These are phyloP conservation scores for Phataginus tetradactyla DNA, from an alignment of 2,797 vertebrate species.

Conservation along the genomic window DNA sequence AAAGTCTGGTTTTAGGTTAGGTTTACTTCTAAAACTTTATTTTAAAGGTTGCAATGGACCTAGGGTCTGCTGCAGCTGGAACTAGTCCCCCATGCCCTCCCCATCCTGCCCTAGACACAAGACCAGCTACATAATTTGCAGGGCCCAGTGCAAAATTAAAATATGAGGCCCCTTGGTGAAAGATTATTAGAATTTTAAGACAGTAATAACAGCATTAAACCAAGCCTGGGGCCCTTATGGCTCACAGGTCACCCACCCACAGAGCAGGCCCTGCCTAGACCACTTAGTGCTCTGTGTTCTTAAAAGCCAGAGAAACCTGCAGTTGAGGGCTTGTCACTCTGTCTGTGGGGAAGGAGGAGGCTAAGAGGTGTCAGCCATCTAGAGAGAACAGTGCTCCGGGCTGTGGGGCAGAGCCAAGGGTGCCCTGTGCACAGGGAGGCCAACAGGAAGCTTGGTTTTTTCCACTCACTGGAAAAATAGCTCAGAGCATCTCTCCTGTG, in stretches of 20 bases:
- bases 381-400: neutral
- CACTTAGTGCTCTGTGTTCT: neutral
- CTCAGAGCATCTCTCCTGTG: conserved; percentile 3
- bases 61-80: neutral
- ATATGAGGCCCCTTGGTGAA: neutral
- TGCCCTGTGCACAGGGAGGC: neutral
- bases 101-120: neutral
- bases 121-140: neutral
- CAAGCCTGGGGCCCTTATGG: neutral
- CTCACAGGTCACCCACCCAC: neutral
- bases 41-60: neutral
- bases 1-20: neutral
- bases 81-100: neutral
- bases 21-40: neutral
- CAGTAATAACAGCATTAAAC: neutral
- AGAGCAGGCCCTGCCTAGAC: neutral
- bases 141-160: neutral
- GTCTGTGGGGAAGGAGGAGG: neutral
- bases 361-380: neutral
- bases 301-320: neutral
- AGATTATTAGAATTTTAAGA: neutral
- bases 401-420: neutral
- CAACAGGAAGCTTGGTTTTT: neutral
- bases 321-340: neutral
- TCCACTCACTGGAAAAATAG: conserved; percentile 48